phyloP scores from a whole-genome alignment of 2,888 invertebrate species.

The Plebejus melissa region DNA sequence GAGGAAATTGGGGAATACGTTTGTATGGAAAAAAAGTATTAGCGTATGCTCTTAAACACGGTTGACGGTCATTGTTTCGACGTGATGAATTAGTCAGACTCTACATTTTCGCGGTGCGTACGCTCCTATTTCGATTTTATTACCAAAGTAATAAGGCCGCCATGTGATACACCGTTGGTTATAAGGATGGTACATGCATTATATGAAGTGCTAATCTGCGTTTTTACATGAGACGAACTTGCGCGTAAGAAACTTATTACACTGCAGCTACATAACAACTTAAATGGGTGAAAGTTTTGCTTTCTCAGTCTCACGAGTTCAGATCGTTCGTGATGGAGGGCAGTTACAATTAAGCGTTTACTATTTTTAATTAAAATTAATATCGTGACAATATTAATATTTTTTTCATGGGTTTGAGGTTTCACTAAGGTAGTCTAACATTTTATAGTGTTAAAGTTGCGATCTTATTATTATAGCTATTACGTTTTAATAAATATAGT shows the following conservation, averaged over 20 bases:
- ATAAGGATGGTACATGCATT: neutral
- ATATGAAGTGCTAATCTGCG: constrained; percentile 27
- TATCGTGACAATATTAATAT: neutral
- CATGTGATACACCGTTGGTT: neutral
- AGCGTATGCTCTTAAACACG: no score
- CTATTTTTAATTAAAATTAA: constrained; percentile 31
- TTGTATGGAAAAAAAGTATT: no score
- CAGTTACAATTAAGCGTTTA: constrained; percentile 40
- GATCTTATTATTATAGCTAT: neutral
- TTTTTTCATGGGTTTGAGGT: neutral
- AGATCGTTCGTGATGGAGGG: constrained; percentile 47
- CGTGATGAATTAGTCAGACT: constrained; percentile 13
- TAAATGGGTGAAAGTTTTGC: constrained; percentile 58
- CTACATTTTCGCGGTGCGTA: neutral
- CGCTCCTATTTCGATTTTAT: neutral
- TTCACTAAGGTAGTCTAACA: neutral
- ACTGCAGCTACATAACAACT: constrained; percentile 33
- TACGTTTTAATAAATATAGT: neutral
- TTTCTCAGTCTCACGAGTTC: constrained; percentile 57
- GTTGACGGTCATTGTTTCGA: neutral
- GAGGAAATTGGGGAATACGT: no score
- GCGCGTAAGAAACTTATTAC: constrained; percentile 30
- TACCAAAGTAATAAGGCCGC: neutral
- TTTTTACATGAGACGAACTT: constrained; percentile 30
- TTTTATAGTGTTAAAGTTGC: neutral